Base-by-base conservation (phyloP, 1,140 invertebrate species). In the Pygmarrhopalites habei region DNA sequence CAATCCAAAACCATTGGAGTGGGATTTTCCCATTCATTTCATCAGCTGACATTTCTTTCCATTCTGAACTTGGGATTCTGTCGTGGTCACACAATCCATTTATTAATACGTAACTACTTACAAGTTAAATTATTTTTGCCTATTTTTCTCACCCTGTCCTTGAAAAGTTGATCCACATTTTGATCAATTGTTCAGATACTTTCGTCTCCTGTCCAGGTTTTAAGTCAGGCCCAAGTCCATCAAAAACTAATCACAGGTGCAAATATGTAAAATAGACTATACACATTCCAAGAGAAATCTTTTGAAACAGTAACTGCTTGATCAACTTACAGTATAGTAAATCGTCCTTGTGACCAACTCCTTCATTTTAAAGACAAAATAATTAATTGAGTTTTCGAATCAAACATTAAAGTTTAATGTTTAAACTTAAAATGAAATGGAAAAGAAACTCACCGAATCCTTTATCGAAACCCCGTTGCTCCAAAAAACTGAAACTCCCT, bases 401-500 rank as follows among this genome's bases (percentile, higher is more conserved):
- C 15, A 49, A 49, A 49, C 15, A n/a, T 23, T n/a, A 21, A 21
- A 10, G 23, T 49, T 12, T 14, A n/a, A 49, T 49, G 46, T 7
- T 15, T 15, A 49, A n/a, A 15, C 21, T 14, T 49, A 10, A 21
- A 12, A 49, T 12, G 21, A 49, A 49, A 49, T 12, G 7, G 10
- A 49, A n/a, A 23, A 49, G 21, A 23, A 14, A 15, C 15, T 14
- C 21, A 49, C 46, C 46, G 10, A 49, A 14, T 10, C 15, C 46
- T 15, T 49, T 49, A 7, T 10, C 46, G 21, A n/a, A 49, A n/a
- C 46, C 46, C 7, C 46, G 23, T 23, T 55, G 26, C 26, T 55
- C 7, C 12, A 55, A 15, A 7, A 55, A 55, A 26, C 51, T 55
- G 51, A 17, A 55, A 32, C 51, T 55, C 7, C 51, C 51, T 3